Evolutionary conservation across 35 echinoderm and acorn worm genomes (phyloP).

Genomic region (Ophiothrix spiculata): DNA sequence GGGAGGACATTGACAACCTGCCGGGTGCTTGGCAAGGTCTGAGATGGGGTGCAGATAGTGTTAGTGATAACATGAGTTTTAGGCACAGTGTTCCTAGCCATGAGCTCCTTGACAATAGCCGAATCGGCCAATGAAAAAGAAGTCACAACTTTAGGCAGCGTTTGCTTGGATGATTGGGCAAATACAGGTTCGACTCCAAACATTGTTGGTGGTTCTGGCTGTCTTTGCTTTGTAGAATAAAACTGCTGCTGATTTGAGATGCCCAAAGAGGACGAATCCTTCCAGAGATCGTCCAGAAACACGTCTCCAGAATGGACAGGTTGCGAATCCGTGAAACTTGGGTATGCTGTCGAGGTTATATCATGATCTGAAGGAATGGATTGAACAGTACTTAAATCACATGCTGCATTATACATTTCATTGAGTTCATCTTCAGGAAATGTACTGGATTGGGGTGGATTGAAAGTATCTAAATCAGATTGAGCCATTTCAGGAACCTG

Average conservation of each 20-base stretch:
- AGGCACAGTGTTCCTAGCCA: not conserved
- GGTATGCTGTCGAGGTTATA: not conserved
- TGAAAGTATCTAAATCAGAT: not conserved
- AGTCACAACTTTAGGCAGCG: not conserved
- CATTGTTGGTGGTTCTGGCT: not conserved
- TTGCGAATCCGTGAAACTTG: not conserved
- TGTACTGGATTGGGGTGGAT: not conserved
- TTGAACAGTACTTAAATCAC: conserved; percentile 2
- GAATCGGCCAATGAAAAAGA: not conserved
- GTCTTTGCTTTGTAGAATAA: not conserved
- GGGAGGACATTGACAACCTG: conserved; percentile 41
- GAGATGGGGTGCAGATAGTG: not conserved
- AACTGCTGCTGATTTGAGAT: not conserved
- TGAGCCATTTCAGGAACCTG: not conserved
- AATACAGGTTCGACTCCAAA: conserved; percentile 9
- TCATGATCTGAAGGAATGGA: not conserved
- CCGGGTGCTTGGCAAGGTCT: not conserved
- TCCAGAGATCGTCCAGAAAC: not conserved
- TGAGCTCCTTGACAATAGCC: not conserved
- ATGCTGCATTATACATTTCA: not conserved
- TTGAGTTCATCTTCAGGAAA: not conserved
- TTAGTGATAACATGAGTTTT: not conserved
- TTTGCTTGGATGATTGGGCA: not conserved
- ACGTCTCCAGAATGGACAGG: not conserved
- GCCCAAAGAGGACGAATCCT: not conserved